Evolutionary conservation across 2,113 vertebrate species (phyloP), one percentile per base, ranked within the genome.

Genomic region (Semicossyphus pulcher): DNA sequence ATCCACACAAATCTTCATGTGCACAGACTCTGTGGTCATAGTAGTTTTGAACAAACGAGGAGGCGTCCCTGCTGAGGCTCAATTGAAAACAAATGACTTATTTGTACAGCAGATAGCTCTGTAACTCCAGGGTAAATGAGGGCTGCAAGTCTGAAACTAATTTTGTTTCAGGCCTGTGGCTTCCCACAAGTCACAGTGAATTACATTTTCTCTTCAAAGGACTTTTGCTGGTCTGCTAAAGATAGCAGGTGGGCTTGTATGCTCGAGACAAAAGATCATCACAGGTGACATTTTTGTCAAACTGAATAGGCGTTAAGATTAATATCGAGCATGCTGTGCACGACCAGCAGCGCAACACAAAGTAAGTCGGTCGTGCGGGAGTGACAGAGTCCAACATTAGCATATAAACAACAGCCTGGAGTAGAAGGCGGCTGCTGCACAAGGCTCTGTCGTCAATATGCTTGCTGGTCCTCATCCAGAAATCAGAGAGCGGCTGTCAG

Each of bases 381-480:
- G 47, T 52, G 76, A 52, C 51, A 47, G 56, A 78, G 67, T 79
- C 49, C 56, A 42, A 58, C 53, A 87, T 91, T 90, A 89, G 76
- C 84, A 90, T 90, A 81, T 86, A 89, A 87, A 90, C 83, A 83
- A 64, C 80, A 82, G 45, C 16, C 45, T 34, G 61, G 47, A 68
- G 69, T 51, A 51, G 63, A 78, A 51, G 80, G 69, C 48, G 48
- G 61, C 59, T 45, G 49, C 53, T 58, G 39, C 72, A 76, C 57
- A 72, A 72, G 39, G 52, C 84, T 77, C 51, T 51, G 69, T 70
- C 85, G 81, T 88, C 88, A 85, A 87, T 87, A 86, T 82, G 80
- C 64, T 83, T 56, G 36, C 84, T 90, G 76, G 88, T 88, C 70
- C 85, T 84, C 86, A 87, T 91, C 89, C 77, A 81, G 75, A 65